Evolutionary conservation across 2,113 vertebrate species (phyloP).

Genomic region (Equus przewalskii): DNA sequence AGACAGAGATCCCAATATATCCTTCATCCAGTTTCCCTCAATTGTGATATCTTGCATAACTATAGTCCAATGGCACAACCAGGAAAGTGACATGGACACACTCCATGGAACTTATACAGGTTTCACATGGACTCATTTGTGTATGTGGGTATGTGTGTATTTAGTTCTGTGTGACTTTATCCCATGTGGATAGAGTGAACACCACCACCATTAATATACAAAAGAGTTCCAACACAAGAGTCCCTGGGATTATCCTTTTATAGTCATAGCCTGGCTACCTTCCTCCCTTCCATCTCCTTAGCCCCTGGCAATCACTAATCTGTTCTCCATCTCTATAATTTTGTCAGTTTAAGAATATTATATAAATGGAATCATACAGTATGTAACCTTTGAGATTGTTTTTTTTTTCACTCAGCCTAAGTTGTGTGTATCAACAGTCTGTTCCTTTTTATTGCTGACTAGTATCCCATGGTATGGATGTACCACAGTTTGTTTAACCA

Average conservation of each 20-base stretch:
- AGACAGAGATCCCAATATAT: background rate
- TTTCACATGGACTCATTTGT: background rate
- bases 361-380: background rate
- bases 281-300: background rate
- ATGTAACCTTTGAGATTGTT: background rate
- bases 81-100: background rate
- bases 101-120: background rate
- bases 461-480: too few species aligned
- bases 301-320: background rate
- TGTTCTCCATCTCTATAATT: background rate
- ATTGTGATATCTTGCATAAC: background rate
- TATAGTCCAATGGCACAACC: background rate
- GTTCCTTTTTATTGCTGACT: background rate
- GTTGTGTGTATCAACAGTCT: background rate
- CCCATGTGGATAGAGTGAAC: background rate
- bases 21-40: too few species aligned
- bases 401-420: background rate
- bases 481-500: background rate
- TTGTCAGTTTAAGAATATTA: background rate
- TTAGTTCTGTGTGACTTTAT: background rate
- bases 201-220: background rate
- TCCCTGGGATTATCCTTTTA: background rate
- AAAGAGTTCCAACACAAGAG: background rate
- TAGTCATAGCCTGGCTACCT: rapidly evolving
- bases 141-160: rapidly evolving